Base-by-base conservation (phyloP, 2,113 vertebrate genomes). In the Corythornis vintsioides region DNA sequence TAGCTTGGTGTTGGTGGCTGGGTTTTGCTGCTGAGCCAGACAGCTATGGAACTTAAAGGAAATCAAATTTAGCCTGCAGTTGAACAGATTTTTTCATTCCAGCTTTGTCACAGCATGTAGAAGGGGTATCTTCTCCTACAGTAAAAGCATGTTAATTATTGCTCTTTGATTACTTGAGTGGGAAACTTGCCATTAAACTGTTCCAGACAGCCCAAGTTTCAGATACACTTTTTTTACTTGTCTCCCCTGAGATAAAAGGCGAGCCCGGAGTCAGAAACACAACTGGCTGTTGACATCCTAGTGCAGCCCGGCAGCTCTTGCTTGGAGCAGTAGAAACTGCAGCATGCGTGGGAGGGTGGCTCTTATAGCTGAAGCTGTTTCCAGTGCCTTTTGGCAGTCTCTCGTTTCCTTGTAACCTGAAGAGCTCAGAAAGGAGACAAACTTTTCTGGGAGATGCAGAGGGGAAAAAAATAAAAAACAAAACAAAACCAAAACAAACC, bases 91-190 rank as follows among this genome's bases (percentile, higher is more conserved):
- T 94, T 94, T 94, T 97, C 92, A 70, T 92, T 93, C 86, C 83
- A 57, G 90, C 96, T 94, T 56, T 97, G 97, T 96, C 94, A 88
- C 91, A 96, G 97, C 97, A 97, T 93, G 96, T 91, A 96, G 71
- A 63, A 6, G 42, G 93, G 91, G 82, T 88, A 94, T 95, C 90
- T 96, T 93, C 52, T 94, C 84, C 72, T 90, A 93, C 95, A 96
- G 94, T 81, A 93, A 97, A 90, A 6, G 71, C 79, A 6, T 91
- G 92, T 95, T 97, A 96, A 96, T 97, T 97, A 96, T 96, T 96
- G 95, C 94, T 86, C 95, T 96, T 92, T 95, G 95, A 96, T 97
- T 96, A 69, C 91, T 97, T 73, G 92, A 97, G 92, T 60, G 95
- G 94, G 96, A 97, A 97, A 81, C 74, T 93, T 96, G 96, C 97